Conservation (phyloP, 2,113 vertebrate species). For the Penelope pileata region DNA sequence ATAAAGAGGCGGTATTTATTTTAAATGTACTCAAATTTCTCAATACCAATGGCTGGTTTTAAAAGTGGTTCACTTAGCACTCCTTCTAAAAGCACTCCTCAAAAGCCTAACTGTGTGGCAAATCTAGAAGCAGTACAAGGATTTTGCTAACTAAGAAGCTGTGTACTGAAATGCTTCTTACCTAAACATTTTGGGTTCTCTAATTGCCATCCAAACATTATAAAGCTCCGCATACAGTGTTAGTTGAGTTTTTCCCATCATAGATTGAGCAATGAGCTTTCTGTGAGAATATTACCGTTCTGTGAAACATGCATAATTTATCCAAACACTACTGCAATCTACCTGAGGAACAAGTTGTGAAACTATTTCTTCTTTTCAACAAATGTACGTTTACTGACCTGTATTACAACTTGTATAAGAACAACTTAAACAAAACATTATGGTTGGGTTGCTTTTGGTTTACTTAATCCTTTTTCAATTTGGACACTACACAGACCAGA, state of each 20-base stretch:
- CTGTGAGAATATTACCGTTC: background rate
- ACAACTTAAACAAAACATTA: background rate
- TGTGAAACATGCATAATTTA: background rate
- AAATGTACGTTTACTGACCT: background rate
- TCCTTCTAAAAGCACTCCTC: conserved; percentile 20
- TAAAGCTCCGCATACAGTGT: background rate
- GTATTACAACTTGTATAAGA: background rate
- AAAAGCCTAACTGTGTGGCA: conserved; percentile 49
- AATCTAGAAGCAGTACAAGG: conserved; percentile 20
- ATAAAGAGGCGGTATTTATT: conserved; percentile 50
- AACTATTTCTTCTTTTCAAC: background rate
- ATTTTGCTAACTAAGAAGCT: conserved; percentile 34
- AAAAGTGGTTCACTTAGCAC: conserved; percentile 32
- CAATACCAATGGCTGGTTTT: conserved; percentile 13
- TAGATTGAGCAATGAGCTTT: conserved; percentile 6
- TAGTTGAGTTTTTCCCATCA: conserved; percentile 15
- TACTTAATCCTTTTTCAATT: background rate
- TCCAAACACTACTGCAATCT: background rate
- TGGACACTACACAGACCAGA: background rate
- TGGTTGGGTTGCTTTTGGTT: background rate
- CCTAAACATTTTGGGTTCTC: conserved; percentile 48
- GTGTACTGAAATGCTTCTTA: conserved; percentile 32
- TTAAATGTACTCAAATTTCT: conserved; percentile 65
- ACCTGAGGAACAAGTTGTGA: background rate
- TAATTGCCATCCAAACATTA: conserved; percentile 47